Percentiles rank a stretch among this genome's conserved stretches.
These are phyloP conservation scores for Cephus rjabovi DNA, from an alignment of 2,888 invertebrate species.

Conservation along the genomic window DNA sequence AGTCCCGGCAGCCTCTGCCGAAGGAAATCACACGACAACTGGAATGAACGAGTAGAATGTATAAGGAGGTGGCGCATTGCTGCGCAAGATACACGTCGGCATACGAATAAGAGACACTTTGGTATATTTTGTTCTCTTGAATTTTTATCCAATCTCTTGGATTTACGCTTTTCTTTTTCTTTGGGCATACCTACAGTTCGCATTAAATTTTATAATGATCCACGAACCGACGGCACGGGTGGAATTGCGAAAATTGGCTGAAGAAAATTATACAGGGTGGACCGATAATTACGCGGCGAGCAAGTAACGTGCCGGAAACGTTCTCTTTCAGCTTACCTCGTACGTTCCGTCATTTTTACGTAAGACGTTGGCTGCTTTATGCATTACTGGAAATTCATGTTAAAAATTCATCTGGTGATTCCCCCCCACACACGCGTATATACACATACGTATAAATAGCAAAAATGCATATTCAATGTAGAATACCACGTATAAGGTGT, in stretches of 20 bases:
- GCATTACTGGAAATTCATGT: background rate
- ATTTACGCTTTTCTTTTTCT: background rate
- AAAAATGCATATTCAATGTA: background rate
- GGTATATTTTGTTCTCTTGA: background rate
- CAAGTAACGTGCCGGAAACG: background rate
- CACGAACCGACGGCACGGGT: background rate
- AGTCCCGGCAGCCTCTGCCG: slow-evolving; percentile 6
- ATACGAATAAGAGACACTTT: background rate
- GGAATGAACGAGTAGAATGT: slow-evolving; percentile 44
- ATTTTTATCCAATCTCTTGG: background rate
- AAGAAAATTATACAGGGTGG: background rate
- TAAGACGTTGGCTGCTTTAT: background rate
- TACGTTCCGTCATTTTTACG: background rate
- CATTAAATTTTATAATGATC: background rate
- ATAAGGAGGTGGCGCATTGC: slow-evolving; percentile 50
- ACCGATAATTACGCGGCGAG: slow-evolving; percentile 1
- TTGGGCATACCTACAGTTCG: background rate
- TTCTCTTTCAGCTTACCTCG: slow-evolving; percentile 2
- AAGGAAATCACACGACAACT: slow-evolving; percentile 39
- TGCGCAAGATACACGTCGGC: slow-evolving; percentile 28
- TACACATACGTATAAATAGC: background rate
- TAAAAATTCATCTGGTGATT: background rate
- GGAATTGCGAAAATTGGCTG: background rate
- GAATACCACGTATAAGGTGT: background rate
- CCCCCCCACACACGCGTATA: too few relatives aligned